These are phyloP conservation scores for Eristalis arbustorum DNA, from an alignment of 2,888 invertebrate genomes.

Conservation along the genomic window DNA sequence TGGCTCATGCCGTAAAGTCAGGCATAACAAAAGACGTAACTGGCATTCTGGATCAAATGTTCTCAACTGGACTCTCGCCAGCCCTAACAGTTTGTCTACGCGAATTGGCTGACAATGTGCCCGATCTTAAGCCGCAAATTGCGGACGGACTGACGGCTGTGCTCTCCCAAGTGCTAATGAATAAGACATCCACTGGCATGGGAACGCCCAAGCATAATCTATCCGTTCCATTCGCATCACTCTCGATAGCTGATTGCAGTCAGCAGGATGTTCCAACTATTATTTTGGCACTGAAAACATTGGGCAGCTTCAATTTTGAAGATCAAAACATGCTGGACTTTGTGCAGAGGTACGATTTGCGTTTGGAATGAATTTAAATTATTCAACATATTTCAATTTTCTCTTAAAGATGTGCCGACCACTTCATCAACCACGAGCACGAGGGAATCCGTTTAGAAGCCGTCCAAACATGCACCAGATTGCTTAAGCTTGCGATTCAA, in stretches of 20 bases:
- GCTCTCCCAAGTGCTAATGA: conserved; percentile 94
- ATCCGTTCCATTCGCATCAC: conserved; percentile 77
- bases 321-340: conserved; percentile 95
- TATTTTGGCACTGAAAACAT: conserved; percentile 94
- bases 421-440: conserved; percentile 93
- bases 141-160: conserved; percentile 95
- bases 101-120: conserved; percentile 93
- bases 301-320: conserved; percentile 95
- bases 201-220: conserved; percentile 86
- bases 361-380: no score
- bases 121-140: conserved; percentile 92
- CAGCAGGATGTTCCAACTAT: conserved; percentile 89
- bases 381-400: background rate
- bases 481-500: conserved; percentile 91
- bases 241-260: conserved; percentile 75
- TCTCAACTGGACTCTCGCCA: conserved; percentile 94
- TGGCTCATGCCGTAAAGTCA: conserved; percentile 92
- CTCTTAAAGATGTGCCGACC: conserved; percentile 88
- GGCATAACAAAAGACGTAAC: conserved; percentile 89
- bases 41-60: conserved; percentile 94
- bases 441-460: conserved; percentile 96
- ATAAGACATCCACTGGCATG: conserved; percentile 87
- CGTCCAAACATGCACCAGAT: conserved; percentile 94
- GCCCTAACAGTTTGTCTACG: conserved; percentile 94
- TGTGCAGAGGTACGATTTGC: conserved; percentile 83